Percentiles rank a stretch among this genome's conserved stretches.
Evolutionary conservation across 30 jellyfish, hydroid and myxozoan species (phyloP).

Genomic region (Chrysaora quinquecirrha): DNA sequence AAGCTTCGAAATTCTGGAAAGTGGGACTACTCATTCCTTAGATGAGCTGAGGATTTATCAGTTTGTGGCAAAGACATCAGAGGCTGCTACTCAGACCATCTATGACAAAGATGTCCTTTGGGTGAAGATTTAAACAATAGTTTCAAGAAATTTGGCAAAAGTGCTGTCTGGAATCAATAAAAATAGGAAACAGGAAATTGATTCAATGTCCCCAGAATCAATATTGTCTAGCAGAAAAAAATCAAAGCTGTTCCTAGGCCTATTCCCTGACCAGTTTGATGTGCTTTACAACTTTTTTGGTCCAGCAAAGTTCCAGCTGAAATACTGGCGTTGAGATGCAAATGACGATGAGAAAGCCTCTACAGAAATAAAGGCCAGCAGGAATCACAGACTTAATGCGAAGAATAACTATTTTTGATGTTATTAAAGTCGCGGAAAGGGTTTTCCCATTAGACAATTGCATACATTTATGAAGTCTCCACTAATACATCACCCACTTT

Average conservation of each 20-base stretch:
- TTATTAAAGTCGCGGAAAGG: too few species aligned
- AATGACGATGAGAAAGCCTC: too few species aligned
- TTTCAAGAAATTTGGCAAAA: constrained; percentile 8
- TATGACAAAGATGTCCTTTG: constrained; percentile 11
- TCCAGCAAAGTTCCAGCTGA: constrained; percentile 41
- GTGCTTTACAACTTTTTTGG: constrained; percentile 29
- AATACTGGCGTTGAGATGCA: constrained; percentile 28
- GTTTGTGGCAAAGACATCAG: not conserved
- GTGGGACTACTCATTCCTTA: too few species aligned
- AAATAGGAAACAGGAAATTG: not conserved
- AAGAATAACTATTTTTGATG: too few species aligned
- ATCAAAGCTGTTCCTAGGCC: constrained; percentile 25
- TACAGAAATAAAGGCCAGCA: too few species aligned
- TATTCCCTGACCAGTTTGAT: constrained; percentile 29
- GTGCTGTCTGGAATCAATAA: not conserved
- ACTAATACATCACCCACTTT: constrained; percentile 10
- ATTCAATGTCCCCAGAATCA: constrained; percentile 14
- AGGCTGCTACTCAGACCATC: too few species aligned
- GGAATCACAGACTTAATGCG: too few species aligned
- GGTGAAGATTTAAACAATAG: constrained; percentile 6
- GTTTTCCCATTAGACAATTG: too few species aligned
- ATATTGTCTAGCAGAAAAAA: constrained; percentile 15
- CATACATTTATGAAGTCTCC: too few species aligned
- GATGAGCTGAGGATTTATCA: not conserved
- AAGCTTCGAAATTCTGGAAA: not conserved